These are phyloP conservation scores for Nibea albiflora DNA, from an alignment of 2,113 vertebrate species.

Conservation along the genomic window DNA sequence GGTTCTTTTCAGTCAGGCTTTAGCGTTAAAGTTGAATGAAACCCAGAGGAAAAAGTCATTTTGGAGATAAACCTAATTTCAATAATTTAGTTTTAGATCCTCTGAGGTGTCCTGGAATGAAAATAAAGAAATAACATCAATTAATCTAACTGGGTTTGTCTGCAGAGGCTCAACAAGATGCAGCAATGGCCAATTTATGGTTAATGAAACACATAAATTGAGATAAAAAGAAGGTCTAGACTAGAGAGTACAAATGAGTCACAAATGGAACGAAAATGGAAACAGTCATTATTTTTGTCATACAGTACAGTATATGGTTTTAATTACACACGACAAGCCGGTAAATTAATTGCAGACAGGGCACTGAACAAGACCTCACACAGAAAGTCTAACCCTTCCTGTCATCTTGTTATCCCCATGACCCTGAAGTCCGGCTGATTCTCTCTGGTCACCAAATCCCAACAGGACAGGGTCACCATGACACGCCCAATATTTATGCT, in stretches of 20 bases:
- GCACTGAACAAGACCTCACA: not conserved
- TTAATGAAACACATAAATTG: not conserved
- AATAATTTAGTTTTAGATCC: conserved; percentile 1
- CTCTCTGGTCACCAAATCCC: not conserved
- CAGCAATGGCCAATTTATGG: not conserved
- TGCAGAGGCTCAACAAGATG: not conserved
- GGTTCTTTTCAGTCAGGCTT: not conserved
- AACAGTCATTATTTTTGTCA: not conserved
- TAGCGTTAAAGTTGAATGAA: conserved; percentile 25
- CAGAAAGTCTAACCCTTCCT: not conserved
- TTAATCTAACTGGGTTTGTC: conserved; percentile 1
- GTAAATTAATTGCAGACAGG: conserved; percentile 13
- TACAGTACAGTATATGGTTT: not conserved
- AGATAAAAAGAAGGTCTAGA: conserved; percentile 2
- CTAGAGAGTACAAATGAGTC: not conserved
- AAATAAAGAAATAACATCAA: conserved; percentile 15
- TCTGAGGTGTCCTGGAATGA: not conserved
- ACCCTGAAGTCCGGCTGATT: not conserved
- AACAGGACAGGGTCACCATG: conserved; percentile 8
- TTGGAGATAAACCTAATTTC: not conserved
- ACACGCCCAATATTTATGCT: conserved; percentile 7
- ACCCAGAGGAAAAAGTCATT: conserved; percentile 16
- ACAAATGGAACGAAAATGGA: not conserved
- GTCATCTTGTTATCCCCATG: conserved; percentile 24
- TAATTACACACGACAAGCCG: conserved; percentile 21